These are phyloP conservation scores for Diaphora mendica DNA, from an alignment of 2,888 invertebrate genomes.

Conservation along the genomic window DNA sequence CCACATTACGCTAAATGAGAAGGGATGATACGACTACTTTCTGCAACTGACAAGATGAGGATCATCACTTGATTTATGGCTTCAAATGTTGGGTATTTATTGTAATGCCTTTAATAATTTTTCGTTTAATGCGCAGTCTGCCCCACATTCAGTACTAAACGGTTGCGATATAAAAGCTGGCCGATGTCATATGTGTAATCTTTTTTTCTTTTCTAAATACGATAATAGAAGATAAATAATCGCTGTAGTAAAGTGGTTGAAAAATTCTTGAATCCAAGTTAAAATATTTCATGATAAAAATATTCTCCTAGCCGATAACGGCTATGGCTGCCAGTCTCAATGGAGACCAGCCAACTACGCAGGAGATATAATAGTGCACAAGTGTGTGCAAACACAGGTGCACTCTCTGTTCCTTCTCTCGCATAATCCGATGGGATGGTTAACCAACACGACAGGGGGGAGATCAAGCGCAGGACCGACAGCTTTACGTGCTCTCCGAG, in stretches of 20 bases:
- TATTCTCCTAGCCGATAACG: too few relatives aligned
- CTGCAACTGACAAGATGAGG: constrained; percentile 55
- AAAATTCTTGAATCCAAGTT: background rate
- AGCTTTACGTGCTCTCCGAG: too few relatives aligned
- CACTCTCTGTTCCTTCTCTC: too few relatives aligned
- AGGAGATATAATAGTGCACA: too few relatives aligned
- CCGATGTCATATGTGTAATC: background rate
- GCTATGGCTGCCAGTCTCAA: too few relatives aligned
- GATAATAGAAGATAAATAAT: background rate
- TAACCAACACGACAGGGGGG: too few relatives aligned
- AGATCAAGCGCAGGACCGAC: too few relatives aligned
- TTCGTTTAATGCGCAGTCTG: constrained; percentile 11
- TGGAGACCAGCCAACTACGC: too few relatives aligned
- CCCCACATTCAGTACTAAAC: background rate
- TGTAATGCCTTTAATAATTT: constrained; percentile 25
- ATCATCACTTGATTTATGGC: constrained; percentile 54
- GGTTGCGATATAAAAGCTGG: background rate
- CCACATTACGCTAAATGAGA: constrained; percentile 59
- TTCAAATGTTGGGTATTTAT: constrained; percentile 43
- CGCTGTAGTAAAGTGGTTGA: background rate
- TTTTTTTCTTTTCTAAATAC: background rate
- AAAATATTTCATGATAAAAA: background rate
- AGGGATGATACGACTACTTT: constrained; percentile 59
- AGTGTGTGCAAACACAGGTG: too few relatives aligned
- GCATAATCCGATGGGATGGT: too few relatives aligned